These are phyloP conservation scores for Phrynosoma platyrhinos DNA, from an alignment of 2,113 vertebrate genomes.

Conservation along the genomic window DNA sequence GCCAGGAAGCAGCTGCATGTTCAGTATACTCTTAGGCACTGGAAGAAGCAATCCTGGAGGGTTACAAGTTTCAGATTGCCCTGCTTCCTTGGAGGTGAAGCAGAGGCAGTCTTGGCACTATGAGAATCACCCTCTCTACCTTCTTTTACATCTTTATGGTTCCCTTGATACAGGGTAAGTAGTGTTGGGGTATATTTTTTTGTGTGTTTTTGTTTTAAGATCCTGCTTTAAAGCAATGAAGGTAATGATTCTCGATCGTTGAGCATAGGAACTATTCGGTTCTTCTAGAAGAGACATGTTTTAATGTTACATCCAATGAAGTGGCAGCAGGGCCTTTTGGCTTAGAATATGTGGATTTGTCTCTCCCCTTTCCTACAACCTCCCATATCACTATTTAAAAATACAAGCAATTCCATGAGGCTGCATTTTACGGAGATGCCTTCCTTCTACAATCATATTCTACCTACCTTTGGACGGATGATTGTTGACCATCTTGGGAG, in stretches of 20 bases:
- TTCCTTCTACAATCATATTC: background rate
- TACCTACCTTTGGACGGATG: background rate
- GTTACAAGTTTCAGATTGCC: background rate
- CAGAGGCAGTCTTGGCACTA: background rate
- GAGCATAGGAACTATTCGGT: background rate
- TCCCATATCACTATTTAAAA: background rate
- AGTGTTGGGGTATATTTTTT: background rate
- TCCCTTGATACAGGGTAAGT: conserved; percentile 14
- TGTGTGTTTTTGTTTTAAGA: background rate
- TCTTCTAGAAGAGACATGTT: background rate
- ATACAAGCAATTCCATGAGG: too few species aligned
- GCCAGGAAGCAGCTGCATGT: background rate
- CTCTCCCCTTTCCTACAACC: background rate
- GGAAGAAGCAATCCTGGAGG: conserved; percentile 12
- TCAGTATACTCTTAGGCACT: background rate
- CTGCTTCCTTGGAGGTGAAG: conserved; percentile 11
- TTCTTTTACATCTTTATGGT: background rate
- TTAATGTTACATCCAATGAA: background rate
- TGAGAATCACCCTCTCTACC: background rate
- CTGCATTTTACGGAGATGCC: background rate
- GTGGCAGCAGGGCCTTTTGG: background rate
- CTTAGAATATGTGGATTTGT: background rate
- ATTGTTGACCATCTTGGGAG: background rate
- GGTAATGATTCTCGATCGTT: background rate
- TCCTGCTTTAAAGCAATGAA: background rate